Base-by-base conservation (phyloP, 2,888 invertebrate genomes). In the Drosophila nigricruria region DNA sequence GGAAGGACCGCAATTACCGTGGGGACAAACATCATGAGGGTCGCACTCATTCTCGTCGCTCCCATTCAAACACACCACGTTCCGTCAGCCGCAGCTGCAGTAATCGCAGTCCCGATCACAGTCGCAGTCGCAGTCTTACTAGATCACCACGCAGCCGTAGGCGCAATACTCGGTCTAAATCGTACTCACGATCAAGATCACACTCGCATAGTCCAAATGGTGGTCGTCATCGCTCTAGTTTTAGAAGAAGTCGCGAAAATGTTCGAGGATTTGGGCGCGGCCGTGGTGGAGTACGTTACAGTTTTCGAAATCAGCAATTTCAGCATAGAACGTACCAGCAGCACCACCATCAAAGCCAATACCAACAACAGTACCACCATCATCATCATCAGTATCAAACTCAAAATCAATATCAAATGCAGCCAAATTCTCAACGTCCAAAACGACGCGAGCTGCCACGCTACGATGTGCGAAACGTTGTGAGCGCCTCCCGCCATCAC, bases 391-490 rank as follows among this genome's bases (percentile, higher is more conserved):
- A 58, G 25, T 38, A 68, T 14, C 82, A 74, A 9, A 14, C 18
- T 8, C 75, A 73, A 3, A 63, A 42, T 20, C 77, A 67, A 23
- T 49, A 79, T 10, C 64, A 79, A 2, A 1, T 20, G 20, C 81
- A 81, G 23, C 45, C 47, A n/a, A 63, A 61, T 16, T 64, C 62
- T 32, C 76, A 86, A 50, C 90, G 91, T 3, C 84, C 95, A 61
- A 96, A 96, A 88, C 94, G 97, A 18, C 96, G 96, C 88, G 97
- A 97, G 88, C 93, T 97, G 56, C 96, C 96, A 84, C 94, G 97
- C 4, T 97, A 97, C 91, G 96, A 97, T 93, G 97, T 97, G 12
- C 94, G 97, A 43, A 95, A 96, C 71, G 93, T 97, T 40, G 96
- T 97, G 10, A 94, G 95, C 6, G 76, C 87, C 5, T 91, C 92